Base-by-base conservation (phyloP, 2,888 invertebrate species). In the Ennomos quercinarius region DNA sequence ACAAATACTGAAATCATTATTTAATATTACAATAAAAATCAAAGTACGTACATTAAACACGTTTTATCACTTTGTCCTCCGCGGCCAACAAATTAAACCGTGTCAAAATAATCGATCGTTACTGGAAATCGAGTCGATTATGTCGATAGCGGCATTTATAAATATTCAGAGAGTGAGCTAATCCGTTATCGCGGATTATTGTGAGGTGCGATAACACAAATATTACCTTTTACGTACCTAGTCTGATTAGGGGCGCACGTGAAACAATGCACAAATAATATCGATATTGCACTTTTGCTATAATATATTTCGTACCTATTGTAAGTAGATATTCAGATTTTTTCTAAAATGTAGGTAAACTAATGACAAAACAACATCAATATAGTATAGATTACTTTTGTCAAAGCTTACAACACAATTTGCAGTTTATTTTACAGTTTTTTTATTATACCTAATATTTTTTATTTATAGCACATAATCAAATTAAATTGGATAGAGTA, bases 161-260 rank as follows among this genome's bases (percentile, higher is more conserved):
- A 89, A 91, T 88, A 89, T 82, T 77, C 83, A 74, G 69, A 73
- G 69, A 77, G 77, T 78, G 82, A 79, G 87, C 77, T 91, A 91
- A 91, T 91, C 91, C 91, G 83, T 87, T 89, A 91, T 90, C 87
- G 83, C 72, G 91, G 91, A 91, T 91, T 91, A 91, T 86, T 86
- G 87, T 84, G 83, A 71, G 65, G 61, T 68, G 74, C 87, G 90
- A 90, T 91, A 91, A 89, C 81, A 78, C 72, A 69, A 70, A 73
- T 78, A 79, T 84, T 81, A 80, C 81, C 76, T 56, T 60, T 61
- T 55, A 45, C 50, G 39, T 55, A 51, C 55, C 60, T 55, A 47
- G 44, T 12, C 37, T 37, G 51, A 43, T 40, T 61, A 56, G 60
- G 17, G 74, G 78, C 75, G 78, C 78, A 76, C 11, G 35, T 39